Base-by-base conservation (phyloP, 2,888 invertebrate species). In the Acleris cristana region DNA sequence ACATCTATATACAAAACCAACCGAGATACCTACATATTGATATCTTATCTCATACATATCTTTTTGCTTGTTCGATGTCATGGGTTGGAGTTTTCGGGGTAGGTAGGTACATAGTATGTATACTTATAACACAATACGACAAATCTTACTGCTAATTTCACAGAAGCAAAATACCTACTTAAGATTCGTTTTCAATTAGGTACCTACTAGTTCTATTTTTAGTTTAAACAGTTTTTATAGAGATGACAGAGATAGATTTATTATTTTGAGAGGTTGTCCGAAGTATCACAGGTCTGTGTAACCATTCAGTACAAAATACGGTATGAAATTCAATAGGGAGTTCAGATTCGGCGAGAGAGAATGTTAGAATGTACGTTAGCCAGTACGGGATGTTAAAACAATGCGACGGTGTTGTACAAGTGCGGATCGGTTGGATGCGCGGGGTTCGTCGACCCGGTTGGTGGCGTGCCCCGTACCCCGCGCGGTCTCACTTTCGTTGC, bases 401-500 rank as follows among this genome's bases (percentile, higher is more conserved):
- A 92, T 89, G 83, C 84, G 86, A 86, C 82, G 86, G 84, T 87
- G 81, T 85, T 85, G 84, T 88, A 88, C 87, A 86, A 89, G 88
- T 90, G 90, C 86, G 87, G 89, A 88, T 89, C 90, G 88, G 87
- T 89, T 83, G 87, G 88, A 87, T 89, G 89, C 84, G 88, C 87
- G 83, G 72, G 81, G 89, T 87, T 90, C 90, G 79, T 85, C 79
- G 90, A 90, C 87, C 90, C 76, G 79, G 72, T 72, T 69, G 71
- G 73, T 76, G 74, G 74, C 78, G 78, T 78, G 82, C 78, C 73
- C 78, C 74, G 73, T 76, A 74, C 78, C 75, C 78, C 75, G 77
- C 85, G 83, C 85, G 83, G 89, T 88, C 88, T 91, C 92, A 91
- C 91, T 90, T 89, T 90, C 90, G 85, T 85, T 90, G 89, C 86